These are phyloP conservation scores for Mythimna lalbum DNA, from an alignment of 2,888 invertebrate species.

Conservation along the genomic window DNA sequence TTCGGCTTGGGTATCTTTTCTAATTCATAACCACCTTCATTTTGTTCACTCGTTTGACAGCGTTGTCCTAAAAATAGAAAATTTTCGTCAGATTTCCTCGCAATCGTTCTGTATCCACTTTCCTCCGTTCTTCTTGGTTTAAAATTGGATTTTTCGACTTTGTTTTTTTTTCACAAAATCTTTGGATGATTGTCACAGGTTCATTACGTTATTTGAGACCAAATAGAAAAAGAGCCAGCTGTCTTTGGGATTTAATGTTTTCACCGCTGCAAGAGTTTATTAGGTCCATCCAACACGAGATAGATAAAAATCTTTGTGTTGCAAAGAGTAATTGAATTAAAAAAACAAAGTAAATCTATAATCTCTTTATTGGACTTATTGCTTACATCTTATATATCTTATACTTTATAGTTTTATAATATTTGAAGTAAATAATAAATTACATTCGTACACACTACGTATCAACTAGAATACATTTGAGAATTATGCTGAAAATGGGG, in stretches of 20 bases:
- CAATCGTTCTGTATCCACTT: conserved; percentile 21
- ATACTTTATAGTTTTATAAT: conserved; percentile 27
- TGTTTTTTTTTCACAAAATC: neutral
- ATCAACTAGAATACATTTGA: conserved; percentile 33
- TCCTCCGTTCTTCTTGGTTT: conserved; percentile 12
- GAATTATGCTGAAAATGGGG: conserved; percentile 37
- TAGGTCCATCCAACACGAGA: neutral
- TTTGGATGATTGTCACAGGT: neutral
- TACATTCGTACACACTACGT: conserved; percentile 51
- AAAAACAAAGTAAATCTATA: conserved; percentile 53
- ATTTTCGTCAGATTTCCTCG: conserved; percentile 69
- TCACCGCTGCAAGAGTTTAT: neutral
- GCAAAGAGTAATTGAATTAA: neutral
- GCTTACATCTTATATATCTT: conserved; percentile 23
- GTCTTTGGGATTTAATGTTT: neutral
- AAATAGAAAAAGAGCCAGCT: neutral
- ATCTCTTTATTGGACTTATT: conserved; percentile 61
- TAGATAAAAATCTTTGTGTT: neutral
- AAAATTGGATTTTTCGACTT: conserved; percentile 4
- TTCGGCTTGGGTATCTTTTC: conserved; percentile 69
- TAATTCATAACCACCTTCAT: conserved; percentile 60
- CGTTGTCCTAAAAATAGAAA: conserved; percentile 88
- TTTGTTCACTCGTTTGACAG: conserved; percentile 72
- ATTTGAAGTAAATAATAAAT: conserved; percentile 51
- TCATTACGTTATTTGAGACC: too few species aligned